A percentile compares a stretch with the other conserved stretches of the same genome.
These are phyloP conservation scores for Eupeodes latifasciatus DNA, from an alignment of 2,888 invertebrate genomes.

Conservation along the genomic window DNA sequence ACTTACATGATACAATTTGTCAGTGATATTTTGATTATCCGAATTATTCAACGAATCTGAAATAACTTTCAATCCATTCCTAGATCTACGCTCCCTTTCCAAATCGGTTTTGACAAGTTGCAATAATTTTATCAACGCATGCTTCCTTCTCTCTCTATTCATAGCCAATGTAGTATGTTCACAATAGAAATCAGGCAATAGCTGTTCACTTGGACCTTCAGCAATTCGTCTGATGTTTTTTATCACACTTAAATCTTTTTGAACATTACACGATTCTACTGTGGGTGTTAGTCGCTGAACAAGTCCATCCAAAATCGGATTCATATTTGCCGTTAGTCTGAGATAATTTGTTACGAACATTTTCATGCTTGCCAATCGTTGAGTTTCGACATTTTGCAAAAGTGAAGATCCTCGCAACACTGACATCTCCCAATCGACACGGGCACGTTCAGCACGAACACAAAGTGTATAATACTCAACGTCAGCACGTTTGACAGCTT, in stretches of 20 bases:
- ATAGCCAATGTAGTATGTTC: slow-evolving; percentile 96
- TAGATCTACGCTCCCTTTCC: slow-evolving; percentile 94
- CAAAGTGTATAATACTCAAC: slow-evolving; percentile 96
- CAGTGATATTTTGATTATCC: slow-evolving; percentile 95
- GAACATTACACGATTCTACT: slow-evolving; percentile 83
- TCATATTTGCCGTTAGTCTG: slow-evolving; percentile 88
- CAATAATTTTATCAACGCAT: slow-evolving; percentile 92
- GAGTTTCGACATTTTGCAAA: slow-evolving; percentile 95
- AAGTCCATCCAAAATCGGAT: slow-evolving; percentile 91
- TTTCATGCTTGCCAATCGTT: slow-evolving; percentile 92
- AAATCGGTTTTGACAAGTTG: slow-evolving; percentile 94
- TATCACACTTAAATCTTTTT: slow-evolving; percentile 83
- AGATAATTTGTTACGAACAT: slow-evolving; percentile 88
- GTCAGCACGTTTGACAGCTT: slow-evolving; percentile 95
- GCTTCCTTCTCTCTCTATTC: slow-evolving; percentile 95
- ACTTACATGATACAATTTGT: slow-evolving; percentile 95
- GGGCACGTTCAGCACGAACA: slow-evolving; percentile 94
- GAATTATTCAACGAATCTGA: slow-evolving; percentile 95
- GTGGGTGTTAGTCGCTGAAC: slow-evolving; percentile 81
- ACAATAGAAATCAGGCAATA: slow-evolving; percentile 97
- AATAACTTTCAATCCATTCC: slow-evolving; percentile 94
- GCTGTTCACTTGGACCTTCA: slow-evolving; percentile 90
- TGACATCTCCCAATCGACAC: slow-evolving; percentile 96
- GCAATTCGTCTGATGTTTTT: slow-evolving; percentile 83
- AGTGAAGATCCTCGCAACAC: slow-evolving; percentile 94